Percentiles rank a stretch among this genome's conserved stretches.
phyloP scores from a whole-genome alignment of 2,888 invertebrate species.

The Phorcus lineatus region DNA sequence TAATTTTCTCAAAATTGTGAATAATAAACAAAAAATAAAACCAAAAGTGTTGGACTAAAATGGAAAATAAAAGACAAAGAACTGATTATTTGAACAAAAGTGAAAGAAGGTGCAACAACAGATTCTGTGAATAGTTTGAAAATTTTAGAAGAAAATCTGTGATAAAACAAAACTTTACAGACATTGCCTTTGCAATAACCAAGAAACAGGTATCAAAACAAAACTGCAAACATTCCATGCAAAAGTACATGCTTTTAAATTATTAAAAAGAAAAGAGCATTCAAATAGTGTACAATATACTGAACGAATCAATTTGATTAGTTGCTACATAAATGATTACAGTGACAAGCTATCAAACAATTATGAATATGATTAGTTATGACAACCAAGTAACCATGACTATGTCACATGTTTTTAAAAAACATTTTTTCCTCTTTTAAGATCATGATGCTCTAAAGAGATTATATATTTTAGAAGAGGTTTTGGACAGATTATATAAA shows the following conservation, averaged over 20 bases:
- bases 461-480: no score
- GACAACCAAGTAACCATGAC: no score
- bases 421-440: no score
- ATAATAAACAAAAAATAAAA: neutral
- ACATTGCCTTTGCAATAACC: no score
- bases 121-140: neutral
- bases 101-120: neutral
- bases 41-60: neutral
- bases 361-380: no score
- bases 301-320: no score
- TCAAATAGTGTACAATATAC: neutral
- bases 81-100: neutral
- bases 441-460: no score
- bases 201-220: neutral
- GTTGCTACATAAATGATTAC: no score
- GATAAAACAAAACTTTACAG: no score
- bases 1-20: neutral
- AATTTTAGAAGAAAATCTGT: neutral
- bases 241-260: neutral
- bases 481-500: no score
- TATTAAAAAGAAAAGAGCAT: neutral
- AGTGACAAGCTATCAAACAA: no score
- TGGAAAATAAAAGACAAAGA: neutral
- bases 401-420: no score
- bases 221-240: neutral